Evolutionary conservation across 2,888 invertebrate species (phyloP), one percentile per base, ranked within the genome.

Genomic region (Macrosiphum euphorbiae): DNA sequence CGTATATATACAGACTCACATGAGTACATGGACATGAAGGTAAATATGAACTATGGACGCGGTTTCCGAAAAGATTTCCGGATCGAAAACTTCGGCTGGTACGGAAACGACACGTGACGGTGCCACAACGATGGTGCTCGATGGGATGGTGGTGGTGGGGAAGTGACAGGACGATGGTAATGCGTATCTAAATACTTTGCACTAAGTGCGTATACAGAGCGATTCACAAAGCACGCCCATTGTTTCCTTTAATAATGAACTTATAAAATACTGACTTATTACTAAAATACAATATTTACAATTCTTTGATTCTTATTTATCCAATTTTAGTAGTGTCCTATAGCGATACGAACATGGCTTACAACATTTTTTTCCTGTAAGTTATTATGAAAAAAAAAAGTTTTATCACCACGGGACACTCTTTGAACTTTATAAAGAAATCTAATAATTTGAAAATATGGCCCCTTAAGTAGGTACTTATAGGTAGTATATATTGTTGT

Each of bases 61-160:
- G 28, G n/a, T 86, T 50, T 86, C 86, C 86, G 28, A 86, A 86
- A 86, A 86, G 47, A 47, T 86, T 86, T 86, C 86, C 47, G 16
- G 47, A 86, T 16, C 86, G 78, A 78, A 78, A 35, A 78, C 20
- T 78, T 78, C 35, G 35, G 35, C 35, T 20, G 78, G 35, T 78
- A 35, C 78, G 78, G 78, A 78, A 78, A 78, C 78, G 35, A 78
- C 20, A 78, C 35, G 78, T 35, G 78, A 78, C 78, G 35, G 35
- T 78, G 35, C 78, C 20, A 78, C 78, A 35, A 78, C 78, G 78
- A 35, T n/a, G n/a, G 67, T n/a, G 11, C 13, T 20, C 35, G n/a
- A n/a, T 55, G 24, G 24, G n/a, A 16, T 16, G 20, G 5, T 78
- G 78, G 35, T 35, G 78, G 20, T 20, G 78, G 20, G 35, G 78